Conservation (phyloP, 1,140 invertebrate species). For the Solen grandis region DNA sequence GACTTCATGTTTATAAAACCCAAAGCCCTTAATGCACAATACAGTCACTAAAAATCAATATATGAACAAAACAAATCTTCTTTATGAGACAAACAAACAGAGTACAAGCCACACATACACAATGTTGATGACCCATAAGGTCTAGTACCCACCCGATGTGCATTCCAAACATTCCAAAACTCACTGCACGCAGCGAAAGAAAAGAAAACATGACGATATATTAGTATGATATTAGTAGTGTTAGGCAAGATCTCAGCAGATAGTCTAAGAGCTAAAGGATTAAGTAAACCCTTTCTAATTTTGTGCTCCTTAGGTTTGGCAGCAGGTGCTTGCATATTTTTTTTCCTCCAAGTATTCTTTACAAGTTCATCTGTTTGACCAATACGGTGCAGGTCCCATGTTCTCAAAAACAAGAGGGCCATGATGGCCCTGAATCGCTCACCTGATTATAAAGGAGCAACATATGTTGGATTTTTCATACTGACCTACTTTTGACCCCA, state of each 20-base stretch:
- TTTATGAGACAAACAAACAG: neutral
- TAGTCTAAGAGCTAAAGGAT: neutral
- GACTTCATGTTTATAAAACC: too few species aligned
- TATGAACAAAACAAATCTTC: neutral
- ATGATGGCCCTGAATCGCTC: too few species aligned
- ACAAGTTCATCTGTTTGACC: too few species aligned
- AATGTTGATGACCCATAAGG: neutral
- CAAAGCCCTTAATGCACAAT: neutral
- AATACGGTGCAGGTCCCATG: too few species aligned
- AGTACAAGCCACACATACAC: neutral
- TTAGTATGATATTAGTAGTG: neutral
- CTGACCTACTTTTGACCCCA: too few species aligned
- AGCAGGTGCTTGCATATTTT: too few species aligned
- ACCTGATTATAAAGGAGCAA: too few species aligned
- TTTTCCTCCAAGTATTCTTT: too few species aligned
- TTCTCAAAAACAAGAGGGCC: too few species aligned
- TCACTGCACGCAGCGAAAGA: conserved; percentile 36
- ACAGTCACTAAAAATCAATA: neutral
- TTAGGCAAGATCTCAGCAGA: neutral
- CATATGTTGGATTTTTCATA: too few species aligned
- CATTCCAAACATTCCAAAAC: conserved; percentile 47
- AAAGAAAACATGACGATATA: neutral
- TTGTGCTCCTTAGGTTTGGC: too few species aligned
- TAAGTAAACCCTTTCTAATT: neutral
- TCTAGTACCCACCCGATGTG: conserved; percentile 46